Evolutionary conservation across 2,113 vertebrate genomes (phyloP).

Genomic region (Eurypyga helias): DNA sequence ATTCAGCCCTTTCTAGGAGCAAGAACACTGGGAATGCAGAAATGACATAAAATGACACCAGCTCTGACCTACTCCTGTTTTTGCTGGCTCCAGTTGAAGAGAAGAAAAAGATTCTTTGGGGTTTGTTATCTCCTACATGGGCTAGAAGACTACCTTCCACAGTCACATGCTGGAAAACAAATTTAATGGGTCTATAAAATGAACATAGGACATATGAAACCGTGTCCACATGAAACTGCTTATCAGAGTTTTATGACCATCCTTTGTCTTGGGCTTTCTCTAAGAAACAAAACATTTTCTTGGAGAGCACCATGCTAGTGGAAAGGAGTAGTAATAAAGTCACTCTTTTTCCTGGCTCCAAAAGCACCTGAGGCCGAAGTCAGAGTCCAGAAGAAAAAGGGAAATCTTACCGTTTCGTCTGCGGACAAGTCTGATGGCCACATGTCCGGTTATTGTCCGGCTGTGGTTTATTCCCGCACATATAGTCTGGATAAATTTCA

Average conservation of each 20-base stretch:
- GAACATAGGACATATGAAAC: neutral
- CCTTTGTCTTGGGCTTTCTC: neutral
- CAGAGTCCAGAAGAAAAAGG: neutral
- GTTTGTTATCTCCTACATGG: neutral
- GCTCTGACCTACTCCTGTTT: neutral
- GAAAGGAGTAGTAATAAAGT: neutral
- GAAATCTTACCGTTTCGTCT: constrained; percentile 82
- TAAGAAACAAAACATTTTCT: neutral
- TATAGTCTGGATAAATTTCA: constrained; percentile 86
- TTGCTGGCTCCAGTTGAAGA: neutral
- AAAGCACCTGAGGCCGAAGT: neutral
- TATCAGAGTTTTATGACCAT: neutral
- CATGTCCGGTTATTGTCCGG: constrained; percentile 86
- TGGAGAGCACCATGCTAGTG: neutral
- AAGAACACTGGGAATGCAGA: neutral
- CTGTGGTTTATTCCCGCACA: constrained; percentile 82
- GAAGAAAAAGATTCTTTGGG: neutral
- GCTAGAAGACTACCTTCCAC: neutral
- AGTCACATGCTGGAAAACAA: neutral
- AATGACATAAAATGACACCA: neutral
- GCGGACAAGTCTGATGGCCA: constrained; percentile 86
- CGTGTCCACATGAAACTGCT: neutral
- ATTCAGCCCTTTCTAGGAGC: neutral
- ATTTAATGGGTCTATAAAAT: neutral
- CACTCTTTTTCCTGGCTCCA: neutral